Percentiles rank a stretch among this genome's conserved stretches.
These are phyloP conservation scores for Rhimphoctona megacephalus DNA, from an alignment of 2,888 invertebrate genomes.

Conservation along the genomic window DNA sequence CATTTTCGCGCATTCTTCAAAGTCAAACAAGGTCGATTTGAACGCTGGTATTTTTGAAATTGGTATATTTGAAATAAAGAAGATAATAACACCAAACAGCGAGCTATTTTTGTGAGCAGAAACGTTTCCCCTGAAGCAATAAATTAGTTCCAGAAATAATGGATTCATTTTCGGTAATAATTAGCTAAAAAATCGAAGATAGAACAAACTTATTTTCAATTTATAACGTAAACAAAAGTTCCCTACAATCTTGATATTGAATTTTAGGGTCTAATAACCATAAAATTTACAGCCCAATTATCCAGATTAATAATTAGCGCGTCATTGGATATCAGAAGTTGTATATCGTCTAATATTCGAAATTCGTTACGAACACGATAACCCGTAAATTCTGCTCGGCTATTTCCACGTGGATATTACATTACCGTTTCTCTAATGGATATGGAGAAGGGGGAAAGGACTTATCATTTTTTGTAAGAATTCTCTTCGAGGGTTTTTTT, in stretches of 20 bases:
- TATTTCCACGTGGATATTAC: slow-evolving; percentile 8
- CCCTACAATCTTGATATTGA: background rate
- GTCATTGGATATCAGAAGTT: background rate
- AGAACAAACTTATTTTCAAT: background rate
- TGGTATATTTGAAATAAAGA: background rate
- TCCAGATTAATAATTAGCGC: background rate
- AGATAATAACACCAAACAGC: background rate
- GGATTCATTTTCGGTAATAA: background rate
- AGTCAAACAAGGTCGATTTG: background rate
- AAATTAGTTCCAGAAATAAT: background rate
- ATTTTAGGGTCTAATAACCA: background rate
- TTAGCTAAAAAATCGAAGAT: background rate
- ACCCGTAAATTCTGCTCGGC: background rate
- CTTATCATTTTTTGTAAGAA: slow-evolving; percentile 14
- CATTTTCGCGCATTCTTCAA: background rate
- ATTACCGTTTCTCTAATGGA: background rate
- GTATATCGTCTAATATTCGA: background rate
- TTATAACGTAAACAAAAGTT: background rate
- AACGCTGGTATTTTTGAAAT: background rate
- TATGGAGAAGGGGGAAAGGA: background rate
- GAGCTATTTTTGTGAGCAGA: background rate
- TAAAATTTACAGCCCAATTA: background rate
- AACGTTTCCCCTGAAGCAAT: background rate
- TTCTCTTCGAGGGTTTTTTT: background rate
- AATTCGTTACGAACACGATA: background rate